These are phyloP conservation scores for Apomyelois bistriatella DNA, from an alignment of 2,888 invertebrate species.

Conservation along the genomic window DNA sequence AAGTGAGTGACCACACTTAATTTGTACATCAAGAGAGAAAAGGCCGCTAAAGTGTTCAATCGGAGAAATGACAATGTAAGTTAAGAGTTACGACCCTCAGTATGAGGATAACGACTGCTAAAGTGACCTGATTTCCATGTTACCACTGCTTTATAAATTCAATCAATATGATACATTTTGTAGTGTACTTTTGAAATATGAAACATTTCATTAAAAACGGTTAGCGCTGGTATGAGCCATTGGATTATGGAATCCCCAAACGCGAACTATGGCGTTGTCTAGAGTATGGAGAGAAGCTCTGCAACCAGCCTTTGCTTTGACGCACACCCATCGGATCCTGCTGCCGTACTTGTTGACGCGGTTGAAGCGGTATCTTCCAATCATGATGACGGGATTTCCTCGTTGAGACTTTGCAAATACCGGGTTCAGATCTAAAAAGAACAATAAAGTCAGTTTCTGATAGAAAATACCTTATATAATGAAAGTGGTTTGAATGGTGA, in stretches of 20 bases:
- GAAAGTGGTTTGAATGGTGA: no score
- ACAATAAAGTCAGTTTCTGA: slow-evolving; percentile 30
- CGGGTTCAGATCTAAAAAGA: slow-evolving; percentile 65
- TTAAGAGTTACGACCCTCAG: no score
- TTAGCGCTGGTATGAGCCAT: slow-evolving; percentile 67
- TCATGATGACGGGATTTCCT: slow-evolving; percentile 73
- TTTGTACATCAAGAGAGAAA: no score
- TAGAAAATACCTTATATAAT: background rate
- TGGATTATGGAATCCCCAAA: slow-evolving; percentile 69
- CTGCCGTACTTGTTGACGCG: slow-evolving; percentile 69
- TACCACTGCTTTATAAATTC: no score
- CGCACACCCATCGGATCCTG: slow-evolving; percentile 69
- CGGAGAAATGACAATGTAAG: no score
- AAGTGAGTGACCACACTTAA: no score
- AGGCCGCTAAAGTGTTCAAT: no score
- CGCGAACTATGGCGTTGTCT: slow-evolving; percentile 70
- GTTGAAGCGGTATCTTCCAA: slow-evolving; percentile 72
- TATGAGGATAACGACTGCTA: no score
- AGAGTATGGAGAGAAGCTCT: slow-evolving; percentile 67
- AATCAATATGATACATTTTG: no score
- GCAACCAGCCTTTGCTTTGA: slow-evolving; percentile 71
- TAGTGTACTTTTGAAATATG: background rate
- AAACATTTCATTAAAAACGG: slow-evolving; percentile 41
- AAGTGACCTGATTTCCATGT: no score
- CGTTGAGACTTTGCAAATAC: slow-evolving; percentile 60